Base-by-base conservation (phyloP, 2,113 vertebrate genomes). In the Nasalis larvatus region DNA sequence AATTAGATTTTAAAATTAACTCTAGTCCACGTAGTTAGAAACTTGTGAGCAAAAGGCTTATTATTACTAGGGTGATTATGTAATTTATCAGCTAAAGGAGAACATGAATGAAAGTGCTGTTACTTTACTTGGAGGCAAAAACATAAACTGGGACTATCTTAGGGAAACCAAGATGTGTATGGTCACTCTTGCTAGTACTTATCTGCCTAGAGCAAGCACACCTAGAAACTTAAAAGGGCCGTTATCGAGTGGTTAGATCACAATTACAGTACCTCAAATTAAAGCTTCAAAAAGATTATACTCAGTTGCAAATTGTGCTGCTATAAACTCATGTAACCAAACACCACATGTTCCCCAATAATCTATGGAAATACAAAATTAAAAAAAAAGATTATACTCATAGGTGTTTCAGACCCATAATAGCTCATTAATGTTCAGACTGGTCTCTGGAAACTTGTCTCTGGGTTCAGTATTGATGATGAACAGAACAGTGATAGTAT, bases 1-100 rank as follows among this genome's bases (percentile, higher is more conserved):
- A 96, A 80, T 92, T 3, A 68, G 8, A 82, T 89, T 91, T 93
- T 78, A 91, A 96, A 87, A 86, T 83, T 86, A 88, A 58, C 52
- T 93, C 52, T 10, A 63, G 0, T 86, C 42, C 21, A 87, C 32
- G 30, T 69, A 56, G 10, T 94, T 96, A 49, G 73, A 93, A 89
- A 82, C 54, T 52, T 92, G 10, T 90, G 32, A 30, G 49, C 95
- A 54, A 84, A 93, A 87, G 76, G 12, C 21, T 92, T 94, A 47
- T 66, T 95, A 49, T 91, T 95, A 37, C 71, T 91, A 30, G 40
- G 32, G 42, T 78, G 20, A 74, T 91, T 90, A 68, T 78, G 18
- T 89, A 91, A 96, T 88, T 92, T 96, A 66, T 49, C 63, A 35
- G 76, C 32, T 42, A 77, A 56, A 94, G 60, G 40, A 76, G 47